Percentiles rank a stretch among this genome's conserved stretches.
These are phyloP conservation scores for Panagrolaimus sp. DNA, from an alignment of 1,140 invertebrate genomes.

Conservation along the genomic window DNA sequence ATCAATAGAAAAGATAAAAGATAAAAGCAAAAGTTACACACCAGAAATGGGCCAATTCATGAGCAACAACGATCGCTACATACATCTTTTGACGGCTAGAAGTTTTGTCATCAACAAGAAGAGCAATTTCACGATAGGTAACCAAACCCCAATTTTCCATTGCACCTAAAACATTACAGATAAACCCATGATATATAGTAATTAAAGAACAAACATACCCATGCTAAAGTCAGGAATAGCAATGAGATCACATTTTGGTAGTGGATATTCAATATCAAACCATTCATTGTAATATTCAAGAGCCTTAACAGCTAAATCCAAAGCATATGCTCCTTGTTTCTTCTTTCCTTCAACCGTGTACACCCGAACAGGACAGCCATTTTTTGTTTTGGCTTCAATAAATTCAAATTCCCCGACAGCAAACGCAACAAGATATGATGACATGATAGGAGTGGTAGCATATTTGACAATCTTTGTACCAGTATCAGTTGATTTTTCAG, in stretches of 20 bases:
- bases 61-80: slow-evolving; percentile 74
- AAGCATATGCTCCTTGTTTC: slow-evolving; percentile 73
- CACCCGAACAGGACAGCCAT: slow-evolving; percentile 65
- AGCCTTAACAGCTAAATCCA: slow-evolving; percentile 71
- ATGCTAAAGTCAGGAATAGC: slow-evolving; percentile 57
- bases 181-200: background rate
- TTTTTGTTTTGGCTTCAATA: slow-evolving; percentile 50
- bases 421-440: slow-evolving; percentile 63
- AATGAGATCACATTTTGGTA: slow-evolving; percentile 61
- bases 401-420: slow-evolving; percentile 62
- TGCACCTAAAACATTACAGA: slow-evolving; percentile 59
- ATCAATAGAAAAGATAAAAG: too few species aligned
- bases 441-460: slow-evolving; percentile 61
- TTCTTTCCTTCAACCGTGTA: slow-evolving; percentile 75
- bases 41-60: slow-evolving; percentile 77
- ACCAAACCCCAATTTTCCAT: slow-evolving; percentile 81
- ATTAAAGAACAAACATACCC: slow-evolving; percentile 33
- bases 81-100: slow-evolving; percentile 64
- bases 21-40: too few species aligned
- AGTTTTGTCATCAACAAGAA: slow-evolving; percentile 72
- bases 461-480: slow-evolving; percentile 61
- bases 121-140: slow-evolving; percentile 75
- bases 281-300: slow-evolving; percentile 79
- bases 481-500: slow-evolving; percentile 36
- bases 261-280: slow-evolving; percentile 75